phyloP scores from a whole-genome alignment of 64 coral and sea anemone genomes.

The Montipora cactus region DNA sequence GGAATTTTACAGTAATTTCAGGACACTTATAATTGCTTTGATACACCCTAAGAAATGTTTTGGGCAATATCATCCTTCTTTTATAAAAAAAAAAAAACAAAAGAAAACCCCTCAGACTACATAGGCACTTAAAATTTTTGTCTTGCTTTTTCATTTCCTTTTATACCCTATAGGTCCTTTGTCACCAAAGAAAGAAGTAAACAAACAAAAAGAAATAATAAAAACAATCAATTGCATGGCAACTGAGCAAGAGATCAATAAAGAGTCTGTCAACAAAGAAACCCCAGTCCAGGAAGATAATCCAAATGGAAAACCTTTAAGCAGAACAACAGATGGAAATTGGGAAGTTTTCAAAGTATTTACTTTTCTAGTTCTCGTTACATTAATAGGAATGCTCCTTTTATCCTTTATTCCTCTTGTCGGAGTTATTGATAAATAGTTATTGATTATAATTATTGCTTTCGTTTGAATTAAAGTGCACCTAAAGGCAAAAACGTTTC shows the following conservation, averaged over 20 bases:
- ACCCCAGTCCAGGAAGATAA: neutral
- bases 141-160: neutral
- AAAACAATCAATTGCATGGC: neutral
- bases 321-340: neutral
- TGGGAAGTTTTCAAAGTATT: neutral
- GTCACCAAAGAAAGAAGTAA: neutral
- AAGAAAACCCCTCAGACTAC: neutral
- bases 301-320: neutral
- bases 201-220: constrained; percentile 6
- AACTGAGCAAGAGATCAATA: neutral
- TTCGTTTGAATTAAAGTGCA: neutral
- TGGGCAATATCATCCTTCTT: too few species aligned
- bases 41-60: too few species aligned
- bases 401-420: neutral
- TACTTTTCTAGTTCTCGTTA: neutral
- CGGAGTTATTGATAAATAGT: neutral
- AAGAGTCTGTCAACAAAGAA: neutral
- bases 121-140: neutral
- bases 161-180: neutral
- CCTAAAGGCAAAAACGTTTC: too few species aligned
- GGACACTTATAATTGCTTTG: too few species aligned
- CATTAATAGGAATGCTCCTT: neutral
- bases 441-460: neutral
- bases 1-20: too few species aligned
- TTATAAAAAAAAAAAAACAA: too few species aligned